These are phyloP conservation scores for Camponotus pennsylvanicus DNA, from an alignment of 1,140 invertebrate species.

Conservation along the genomic window DNA sequence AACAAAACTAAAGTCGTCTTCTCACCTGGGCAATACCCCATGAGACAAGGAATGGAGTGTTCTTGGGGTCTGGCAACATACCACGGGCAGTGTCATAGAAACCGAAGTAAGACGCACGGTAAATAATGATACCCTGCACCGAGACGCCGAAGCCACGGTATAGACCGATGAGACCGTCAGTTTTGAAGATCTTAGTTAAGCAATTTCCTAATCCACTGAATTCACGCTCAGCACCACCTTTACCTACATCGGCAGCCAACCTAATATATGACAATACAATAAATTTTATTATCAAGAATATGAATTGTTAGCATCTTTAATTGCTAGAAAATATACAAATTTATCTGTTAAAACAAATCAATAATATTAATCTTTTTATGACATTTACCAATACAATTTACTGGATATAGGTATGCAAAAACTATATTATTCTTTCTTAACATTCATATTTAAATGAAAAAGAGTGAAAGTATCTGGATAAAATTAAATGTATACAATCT, in stretches of 20 bases:
- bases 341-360: neutral
- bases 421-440: no score
- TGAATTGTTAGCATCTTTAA: neutral
- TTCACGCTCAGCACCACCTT: constrained; percentile 91
- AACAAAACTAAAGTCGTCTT: constrained; percentile 12
- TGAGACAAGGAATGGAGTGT: constrained; percentile 90
- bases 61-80: constrained; percentile 94
- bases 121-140: constrained; percentile 95
- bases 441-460: no score
- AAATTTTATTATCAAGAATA: neutral
- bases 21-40: constrained; percentile 94
- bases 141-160: constrained; percentile 97
- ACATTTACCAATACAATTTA: neutral
- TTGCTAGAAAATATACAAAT: neutral
- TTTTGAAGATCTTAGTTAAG: constrained; percentile 93
- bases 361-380: neutral
- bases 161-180: constrained; percentile 93
- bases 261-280: constrained; percentile 80
- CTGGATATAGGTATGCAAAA: neutral
- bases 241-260: constrained; percentile 94
- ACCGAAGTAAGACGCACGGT: constrained; percentile 96
- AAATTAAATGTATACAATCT: neutral
- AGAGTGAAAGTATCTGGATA: no score
- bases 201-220: constrained; percentile 95
- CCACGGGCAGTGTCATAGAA: constrained; percentile 97